Base-by-base conservation (phyloP, 2,113 vertebrate genomes). In the Corythoichthys haematopterus region DNA sequence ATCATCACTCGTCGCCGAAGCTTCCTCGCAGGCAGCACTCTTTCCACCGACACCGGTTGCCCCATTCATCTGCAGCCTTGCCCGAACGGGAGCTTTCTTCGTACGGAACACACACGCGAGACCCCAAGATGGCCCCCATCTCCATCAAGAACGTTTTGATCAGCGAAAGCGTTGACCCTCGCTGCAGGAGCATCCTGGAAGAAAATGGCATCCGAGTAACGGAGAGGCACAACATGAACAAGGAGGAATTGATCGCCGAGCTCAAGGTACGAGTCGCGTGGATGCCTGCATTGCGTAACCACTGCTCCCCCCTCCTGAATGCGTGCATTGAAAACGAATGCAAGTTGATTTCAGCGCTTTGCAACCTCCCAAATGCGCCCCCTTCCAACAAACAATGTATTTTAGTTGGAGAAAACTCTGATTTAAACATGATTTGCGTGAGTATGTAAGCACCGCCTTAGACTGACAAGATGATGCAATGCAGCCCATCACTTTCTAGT, bases 91-190 rank as follows among this genome's bases (percentile, higher is more conserved):
- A 13, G 68, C 35, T 11, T 69, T 40, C 66, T 57, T 4, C 35
- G 10, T 28, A 28, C 11, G 28, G 20, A 36, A 51, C 48, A 52
- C 10, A 2, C 57, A 10, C 5, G 48, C 45, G 40, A 40, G 40
- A 5, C 4, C 6, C 6, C 35, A 86, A 78, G 28, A 96, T 97
- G 95, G 92, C 94, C 47, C 86, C 93, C 4, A 85, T 93, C 9
- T 82, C 75, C 69, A 87, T 99, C 75, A 85, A 86, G 71, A 91
- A 89, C 8, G 89, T 98, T 55, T 84, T 99, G 57, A 95, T 99
- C 81, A 98, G 95, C 68, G 97, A 98, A 53, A 95, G 92, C 65
- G 92, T 99, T 35, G 96, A 97, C 78, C 93, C 94, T 0, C 93
- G 94, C 77, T 99, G 97, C 83, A 88, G 86, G 83, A 71, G 87